Base-by-base conservation (phyloP, 2,797 vertebrate genomes). In the Ibycter americanus region DNA sequence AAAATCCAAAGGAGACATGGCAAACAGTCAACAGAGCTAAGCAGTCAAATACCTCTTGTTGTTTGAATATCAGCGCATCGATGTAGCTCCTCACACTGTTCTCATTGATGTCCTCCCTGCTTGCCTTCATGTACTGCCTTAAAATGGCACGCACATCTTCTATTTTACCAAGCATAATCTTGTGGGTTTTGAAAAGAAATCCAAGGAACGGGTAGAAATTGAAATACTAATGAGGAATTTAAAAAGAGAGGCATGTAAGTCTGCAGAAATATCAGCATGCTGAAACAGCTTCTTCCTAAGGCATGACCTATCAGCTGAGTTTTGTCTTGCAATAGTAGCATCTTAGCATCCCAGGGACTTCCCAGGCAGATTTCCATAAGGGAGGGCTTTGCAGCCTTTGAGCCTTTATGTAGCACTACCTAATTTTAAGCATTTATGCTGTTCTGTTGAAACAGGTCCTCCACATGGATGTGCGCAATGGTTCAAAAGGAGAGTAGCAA, bases 191-290 rank as follows among this genome's bases (percentile, higher is more conserved):
- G 72, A 98, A 97, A 42, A 98, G 93, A 71, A 97, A 94, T 78
- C 98, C 98, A 8, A 98, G 97, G 96, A 98, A 78, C 0, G 98
- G 98, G 91, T 96, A 98, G 91, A 96, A 92, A 93, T 98, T 98
- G 94, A 98, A 98, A 40, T 98, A 95, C 98, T 98, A 55, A 27
- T 8, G 9, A 51, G 72, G 72, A 81, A 79, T 73, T 51, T 3
- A 92, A 58, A 31, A 59, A 80, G 34, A 95, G 68, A 72, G 76
- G 27, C 25, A 4, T 83, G 40, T 94, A 94, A 84, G 8, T 59
- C 71, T 87, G 83, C 20, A 65, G 68, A 81, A 92, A 29, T 20
- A 49, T 18, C 36, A 61, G 11, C 16, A 5, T 22, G 9, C n/a
- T 67, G 63, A 71, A 67, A 52, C 8, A 68, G 12, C 27, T 90